These are phyloP conservation scores for Noctilio leporinus DNA, from an alignment of 2,113 vertebrate genomes.

Conservation along the genomic window DNA sequence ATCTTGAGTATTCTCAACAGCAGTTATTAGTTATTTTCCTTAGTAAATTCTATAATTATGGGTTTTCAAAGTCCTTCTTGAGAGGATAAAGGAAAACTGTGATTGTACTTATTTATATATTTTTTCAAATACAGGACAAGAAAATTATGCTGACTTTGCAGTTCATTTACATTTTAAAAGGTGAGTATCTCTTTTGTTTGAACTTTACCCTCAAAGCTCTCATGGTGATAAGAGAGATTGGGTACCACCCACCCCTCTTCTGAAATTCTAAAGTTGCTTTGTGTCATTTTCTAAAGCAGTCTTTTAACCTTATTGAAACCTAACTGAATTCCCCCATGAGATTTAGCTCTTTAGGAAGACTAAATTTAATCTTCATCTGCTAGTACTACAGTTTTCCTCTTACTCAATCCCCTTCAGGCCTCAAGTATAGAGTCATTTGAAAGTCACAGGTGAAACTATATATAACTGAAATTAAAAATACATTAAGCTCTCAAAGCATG, in stretches of 20 bases:
- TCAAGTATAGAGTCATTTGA: neutral
- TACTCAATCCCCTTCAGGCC: neutral
- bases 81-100: constrained; percentile 46
- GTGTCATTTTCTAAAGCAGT: constrained; percentile 39
- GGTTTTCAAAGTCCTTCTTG: constrained; percentile 57
- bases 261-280: constrained; percentile 31
- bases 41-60: constrained; percentile 66
- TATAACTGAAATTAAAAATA: neutral
- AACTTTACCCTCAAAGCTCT: constrained; percentile 60
- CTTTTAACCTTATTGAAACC: constrained; percentile 33
- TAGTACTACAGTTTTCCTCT: neutral
- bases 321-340: neutral
- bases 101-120: constrained; percentile 46
- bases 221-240: neutral
- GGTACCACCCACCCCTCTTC: neutral
- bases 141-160: constrained; percentile 59
- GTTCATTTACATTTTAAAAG: constrained; percentile 68
- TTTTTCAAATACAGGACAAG: constrained; percentile 50
- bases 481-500: neutral
- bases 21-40: constrained; percentile 58
- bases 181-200: constrained; percentile 52
- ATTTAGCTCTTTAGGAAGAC: constrained; percentile 7
- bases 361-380: neutral
- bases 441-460: neutral
- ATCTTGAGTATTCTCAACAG: neutral